Percentiles rank a stretch among this genome's conserved stretches.
Evolutionary conservation across 2,888 invertebrate genomes (phyloP).

Genomic region (Calameuta filiformis): DNA sequence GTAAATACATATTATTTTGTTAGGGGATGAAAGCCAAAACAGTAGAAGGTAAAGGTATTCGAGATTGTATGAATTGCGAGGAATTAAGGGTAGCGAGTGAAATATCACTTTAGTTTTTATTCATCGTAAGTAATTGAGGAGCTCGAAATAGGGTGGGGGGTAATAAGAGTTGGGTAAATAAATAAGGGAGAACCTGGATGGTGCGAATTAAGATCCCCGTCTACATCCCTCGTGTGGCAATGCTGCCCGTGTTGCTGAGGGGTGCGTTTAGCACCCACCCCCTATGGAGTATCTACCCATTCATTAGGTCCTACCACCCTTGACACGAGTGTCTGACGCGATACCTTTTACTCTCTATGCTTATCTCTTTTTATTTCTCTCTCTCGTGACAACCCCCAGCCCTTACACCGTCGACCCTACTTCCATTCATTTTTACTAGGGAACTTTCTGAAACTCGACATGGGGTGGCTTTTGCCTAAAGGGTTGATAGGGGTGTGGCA

Average conservation of each 20-base stretch:
- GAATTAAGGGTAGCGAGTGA: neutral
- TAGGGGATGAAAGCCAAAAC: neutral
- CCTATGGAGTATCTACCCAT: conserved; percentile 28
- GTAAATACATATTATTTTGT: neutral
- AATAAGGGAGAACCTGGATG: neutral
- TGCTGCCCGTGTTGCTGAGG: neutral
- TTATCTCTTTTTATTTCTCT: conserved; percentile 7
- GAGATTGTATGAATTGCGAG: neutral
- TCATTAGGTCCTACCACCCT: conserved; percentile 35
- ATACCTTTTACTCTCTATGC: conserved; percentile 16
- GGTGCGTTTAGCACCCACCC: neutral
- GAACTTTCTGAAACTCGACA: neutral
- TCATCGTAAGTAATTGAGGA: neutral
- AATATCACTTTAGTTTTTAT: neutral
- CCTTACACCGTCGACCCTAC: neutral
- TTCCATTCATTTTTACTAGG: neutral
- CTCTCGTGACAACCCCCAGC: conserved; percentile 16
- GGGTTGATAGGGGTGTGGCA: neutral
- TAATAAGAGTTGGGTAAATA: neutral
- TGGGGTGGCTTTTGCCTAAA: neutral
- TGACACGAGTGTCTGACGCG: conserved; percentile 29
- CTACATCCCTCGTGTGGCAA: neutral
- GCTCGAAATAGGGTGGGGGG: neutral
- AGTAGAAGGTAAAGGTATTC: neutral
- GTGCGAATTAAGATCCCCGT: neutral